These are phyloP conservation scores for Tricholauxania praeusta DNA, from an alignment of 2,888 invertebrate species.

Conservation along the genomic window DNA sequence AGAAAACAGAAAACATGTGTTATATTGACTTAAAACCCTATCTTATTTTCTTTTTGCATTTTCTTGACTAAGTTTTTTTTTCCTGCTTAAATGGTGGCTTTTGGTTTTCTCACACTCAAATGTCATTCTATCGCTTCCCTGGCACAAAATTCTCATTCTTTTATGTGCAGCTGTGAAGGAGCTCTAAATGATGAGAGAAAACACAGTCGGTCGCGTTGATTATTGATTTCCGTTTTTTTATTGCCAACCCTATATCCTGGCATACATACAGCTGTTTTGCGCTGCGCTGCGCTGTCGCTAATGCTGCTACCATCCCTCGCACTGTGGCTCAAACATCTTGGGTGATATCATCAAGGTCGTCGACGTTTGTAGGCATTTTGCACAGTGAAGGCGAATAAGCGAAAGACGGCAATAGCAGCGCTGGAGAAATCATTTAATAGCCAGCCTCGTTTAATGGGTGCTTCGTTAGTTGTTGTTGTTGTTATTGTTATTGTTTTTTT, in stretches of 20 bases:
- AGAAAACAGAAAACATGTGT: too few relatives aligned
- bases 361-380: constrained; percentile 19
- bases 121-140: too few relatives aligned
- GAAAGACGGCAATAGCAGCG: constrained; percentile 11
- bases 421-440: neutral
- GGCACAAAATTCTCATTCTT: too few relatives aligned
- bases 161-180: too few relatives aligned
- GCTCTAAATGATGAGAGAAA: too few relatives aligned
- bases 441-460: constrained; percentile 14
- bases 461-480: neutral
- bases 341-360: constrained; percentile 46
- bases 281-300: neutral
- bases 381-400: constrained; percentile 4
- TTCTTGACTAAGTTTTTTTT: too few relatives aligned
- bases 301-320: neutral
- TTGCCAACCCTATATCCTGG: constrained; percentile 1
- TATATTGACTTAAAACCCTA: too few relatives aligned
- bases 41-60: too few relatives aligned
- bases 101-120: too few relatives aligned
- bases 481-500: neutral
- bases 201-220: constrained; percentile 3
- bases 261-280: neutral
- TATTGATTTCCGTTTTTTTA: constrained; percentile 22
- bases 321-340: neutral
- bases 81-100: too few relatives aligned